Percentiles rank a stretch among this genome's conserved stretches.
These are phyloP conservation scores for Theristicus caerulescens DNA, from an alignment of 2,113 vertebrate genomes.

Conservation along the genomic window DNA sequence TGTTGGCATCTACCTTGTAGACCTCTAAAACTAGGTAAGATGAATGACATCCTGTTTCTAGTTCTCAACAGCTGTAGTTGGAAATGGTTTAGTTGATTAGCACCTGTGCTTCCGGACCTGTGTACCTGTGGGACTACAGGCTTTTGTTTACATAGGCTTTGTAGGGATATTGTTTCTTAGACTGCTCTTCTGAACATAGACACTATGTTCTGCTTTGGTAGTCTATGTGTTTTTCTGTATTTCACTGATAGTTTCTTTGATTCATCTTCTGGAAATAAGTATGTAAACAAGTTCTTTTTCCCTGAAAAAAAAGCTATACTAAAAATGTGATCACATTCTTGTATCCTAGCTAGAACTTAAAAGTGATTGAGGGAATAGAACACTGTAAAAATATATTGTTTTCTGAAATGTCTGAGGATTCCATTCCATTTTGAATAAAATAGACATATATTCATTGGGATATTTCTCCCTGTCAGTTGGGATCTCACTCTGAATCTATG, in stretches of 20 bases:
- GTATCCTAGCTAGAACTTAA: neutral
- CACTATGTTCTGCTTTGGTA: neutral
- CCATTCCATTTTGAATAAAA: conserved; percentile 20
- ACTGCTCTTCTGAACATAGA: neutral
- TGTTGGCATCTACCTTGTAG: neutral
- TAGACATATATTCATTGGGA: neutral
- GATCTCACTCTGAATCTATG: neutral
- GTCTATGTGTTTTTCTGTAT: neutral
- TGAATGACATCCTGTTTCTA: neutral
- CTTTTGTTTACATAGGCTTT: neutral
- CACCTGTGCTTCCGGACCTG: neutral
- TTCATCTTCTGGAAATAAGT: neutral
- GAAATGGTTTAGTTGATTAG: neutral
- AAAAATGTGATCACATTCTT: neutral
- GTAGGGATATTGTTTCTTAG: neutral
- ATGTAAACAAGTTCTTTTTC: neutral
- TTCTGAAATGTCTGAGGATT: conserved; percentile 9
- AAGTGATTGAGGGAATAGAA: neutral
- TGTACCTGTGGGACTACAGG: neutral
- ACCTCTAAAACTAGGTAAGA: neutral
- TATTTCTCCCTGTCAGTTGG: neutral
- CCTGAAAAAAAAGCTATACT: neutral
- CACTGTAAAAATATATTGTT: neutral
- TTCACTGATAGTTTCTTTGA: neutral
- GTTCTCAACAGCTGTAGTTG: neutral